These are phyloP conservation scores for Festucalex cinctus DNA, from an alignment of 2,113 vertebrate genomes.

Conservation along the genomic window DNA sequence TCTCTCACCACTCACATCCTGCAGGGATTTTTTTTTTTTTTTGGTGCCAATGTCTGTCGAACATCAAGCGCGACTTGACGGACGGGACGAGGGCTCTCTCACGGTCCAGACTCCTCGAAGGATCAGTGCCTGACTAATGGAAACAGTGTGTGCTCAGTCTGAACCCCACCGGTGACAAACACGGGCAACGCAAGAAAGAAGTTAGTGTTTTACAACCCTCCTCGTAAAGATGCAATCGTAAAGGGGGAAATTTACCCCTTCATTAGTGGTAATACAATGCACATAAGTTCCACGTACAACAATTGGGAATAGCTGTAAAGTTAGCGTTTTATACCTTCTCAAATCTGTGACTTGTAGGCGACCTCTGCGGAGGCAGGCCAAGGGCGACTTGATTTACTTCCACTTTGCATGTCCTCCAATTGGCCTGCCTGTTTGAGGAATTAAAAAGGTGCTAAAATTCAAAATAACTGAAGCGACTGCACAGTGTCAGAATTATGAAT, in stretches of 20 bases:
- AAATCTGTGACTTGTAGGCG: constrained; percentile 75
- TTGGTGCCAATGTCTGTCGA: constrained; percentile 65
- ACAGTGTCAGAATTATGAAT: constrained; percentile 70
- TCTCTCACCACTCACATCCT: constrained; percentile 20
- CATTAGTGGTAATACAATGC: constrained; percentile 82
- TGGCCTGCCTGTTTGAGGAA: constrained; percentile 70
- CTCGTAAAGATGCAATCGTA: constrained; percentile 73
- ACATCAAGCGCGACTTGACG: constrained; percentile 60
- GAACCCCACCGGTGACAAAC: constrained; percentile 72
- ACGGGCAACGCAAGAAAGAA: constrained; percentile 60
- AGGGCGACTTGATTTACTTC: constrained; percentile 72
- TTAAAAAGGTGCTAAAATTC: constrained; percentile 78
- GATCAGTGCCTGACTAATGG: constrained; percentile 73
- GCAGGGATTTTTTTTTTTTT: constrained; percentile 36
- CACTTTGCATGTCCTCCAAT: constrained; percentile 61
- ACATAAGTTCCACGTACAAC: constrained; percentile 79
- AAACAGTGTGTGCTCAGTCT: constrained; percentile 71
- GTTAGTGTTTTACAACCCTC: constrained; percentile 76
- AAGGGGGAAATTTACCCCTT: constrained; percentile 78
- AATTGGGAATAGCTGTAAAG: constrained; percentile 79
- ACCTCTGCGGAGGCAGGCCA: constrained; percentile 67
- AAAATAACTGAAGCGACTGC: constrained; percentile 73
- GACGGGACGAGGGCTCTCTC: constrained; percentile 54
- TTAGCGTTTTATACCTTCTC: constrained; percentile 76
- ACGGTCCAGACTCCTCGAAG: constrained; percentile 56